Evolutionary conservation across 2,888 invertebrate species (phyloP), one percentile per base, ranked within the genome.

Genomic region (Cenopis cana): DNA sequence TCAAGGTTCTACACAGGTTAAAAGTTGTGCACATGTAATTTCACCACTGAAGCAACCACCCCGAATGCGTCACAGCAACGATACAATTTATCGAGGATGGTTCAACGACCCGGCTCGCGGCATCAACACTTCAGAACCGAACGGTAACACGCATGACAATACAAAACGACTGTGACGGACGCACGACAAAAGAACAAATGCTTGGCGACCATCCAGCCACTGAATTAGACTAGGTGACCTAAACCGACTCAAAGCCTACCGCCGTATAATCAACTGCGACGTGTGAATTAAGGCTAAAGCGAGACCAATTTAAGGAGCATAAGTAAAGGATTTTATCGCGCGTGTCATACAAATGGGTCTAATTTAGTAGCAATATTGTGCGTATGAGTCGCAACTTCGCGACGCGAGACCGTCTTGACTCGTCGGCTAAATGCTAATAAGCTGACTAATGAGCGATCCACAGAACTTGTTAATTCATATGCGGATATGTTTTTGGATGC

Each of bases 171-270:
- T 82, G 85, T 80, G 82, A 82, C 83, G 80, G 79, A 79, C 73
- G 76, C 69, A 78, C 88, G 81, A 91, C 91, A 91, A 92, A 90
- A 90, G 91, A 89, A 89, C 89, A 85, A 90, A 88, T 85, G 86
- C 82, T 90, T 92, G 92, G 92, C 91, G 83, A 75, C 78, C 78
- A 86, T 91, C 92, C 92, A 92, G 90, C 77, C 87, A 82, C 88
- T 82, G 85, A 91, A 85, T 90, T 91, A 91, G 90, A 88, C 81
- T 84, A 84, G 78, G 76, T 81, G 78, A 82, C 81, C 81, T 80
- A 78, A 79, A 69, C 74, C 73, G 73, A 76, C 73, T 74, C 74
- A 74, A 76, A 76, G 76, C 76, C 78, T 77, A 75, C 74, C 76
- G 77, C 77, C 72, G 70, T 56, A 64, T 75, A 68, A 70, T 60